These are phyloP conservation scores for Macrosiphum euphorbiae DNA, from an alignment of 2,888 invertebrate genomes.

Conservation along the genomic window DNA sequence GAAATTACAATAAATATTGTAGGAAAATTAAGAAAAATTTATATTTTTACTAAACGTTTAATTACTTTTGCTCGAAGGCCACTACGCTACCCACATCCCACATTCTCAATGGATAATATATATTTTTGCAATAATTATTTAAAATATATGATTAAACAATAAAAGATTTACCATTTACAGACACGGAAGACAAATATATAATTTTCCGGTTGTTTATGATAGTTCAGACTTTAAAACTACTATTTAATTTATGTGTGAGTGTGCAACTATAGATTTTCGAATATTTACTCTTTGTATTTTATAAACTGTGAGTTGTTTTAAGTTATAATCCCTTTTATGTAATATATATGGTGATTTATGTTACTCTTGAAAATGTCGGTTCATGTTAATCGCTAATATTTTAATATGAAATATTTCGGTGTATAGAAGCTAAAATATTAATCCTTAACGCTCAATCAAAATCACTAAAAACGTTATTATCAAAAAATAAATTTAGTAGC, in stretches of 20 bases:
- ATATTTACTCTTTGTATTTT: background rate
- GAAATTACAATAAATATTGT: background rate
- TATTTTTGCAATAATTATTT: background rate
- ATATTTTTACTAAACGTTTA: background rate
- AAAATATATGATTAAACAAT: slow-evolving; percentile 12
- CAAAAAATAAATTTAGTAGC: too few relatives aligned
- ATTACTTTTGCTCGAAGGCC: slow-evolving; percentile 20
- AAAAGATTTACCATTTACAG: background rate
- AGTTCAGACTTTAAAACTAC: background rate
- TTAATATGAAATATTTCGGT: background rate
- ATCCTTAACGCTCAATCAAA: too few relatives aligned
- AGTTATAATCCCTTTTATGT: background rate
- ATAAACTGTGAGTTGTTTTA: background rate
- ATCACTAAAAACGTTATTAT: too few relatives aligned
- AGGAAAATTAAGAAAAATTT: background rate
- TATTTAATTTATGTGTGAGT: background rate
- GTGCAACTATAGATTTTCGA: background rate
- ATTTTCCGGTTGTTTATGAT: background rate
- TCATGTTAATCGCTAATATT: background rate
- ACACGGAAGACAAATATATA: slow-evolving; percentile 14
- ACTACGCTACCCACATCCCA: slow-evolving; percentile 25
- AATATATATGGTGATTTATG: background rate
- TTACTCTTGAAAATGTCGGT: background rate
- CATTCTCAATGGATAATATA: background rate
- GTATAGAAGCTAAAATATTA: too few relatives aligned